Percentiles rank a stretch among this genome's conserved stretches.
These are phyloP conservation scores for Acomys russatus DNA, from an alignment of 2,797 vertebrate genomes.

Conservation along the genomic window DNA sequence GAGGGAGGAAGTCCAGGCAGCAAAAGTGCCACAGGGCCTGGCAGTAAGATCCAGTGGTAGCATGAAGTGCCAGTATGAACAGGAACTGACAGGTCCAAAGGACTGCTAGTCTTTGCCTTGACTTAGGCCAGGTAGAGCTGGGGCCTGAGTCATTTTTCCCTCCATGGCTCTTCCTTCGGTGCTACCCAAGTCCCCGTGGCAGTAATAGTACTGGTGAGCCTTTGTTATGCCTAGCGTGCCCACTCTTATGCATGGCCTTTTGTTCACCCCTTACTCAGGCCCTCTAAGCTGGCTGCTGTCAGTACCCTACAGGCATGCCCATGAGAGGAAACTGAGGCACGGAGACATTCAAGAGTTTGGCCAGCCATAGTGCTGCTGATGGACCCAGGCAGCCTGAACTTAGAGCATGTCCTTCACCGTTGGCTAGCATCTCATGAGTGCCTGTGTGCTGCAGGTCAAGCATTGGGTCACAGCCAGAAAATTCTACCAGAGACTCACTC, in stretches of 20 bases:
- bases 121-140: background rate
- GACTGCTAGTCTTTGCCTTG: background rate
- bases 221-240: accelerated
- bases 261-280: background rate
- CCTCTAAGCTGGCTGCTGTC: background rate
- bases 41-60: background rate
- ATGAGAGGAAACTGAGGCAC: background rate
- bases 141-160: background rate
- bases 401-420: background rate
- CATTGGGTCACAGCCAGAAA: background rate
- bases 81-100: background rate
- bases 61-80: background rate
- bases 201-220: background rate
- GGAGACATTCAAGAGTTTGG: background rate
- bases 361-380: background rate
- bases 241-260: background rate
- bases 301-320: background rate
- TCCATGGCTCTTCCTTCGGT: background rate
- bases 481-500: background rate
- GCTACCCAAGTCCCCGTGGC: background rate
- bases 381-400: background rate
- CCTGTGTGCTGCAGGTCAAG: background rate
- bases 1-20: background rate
- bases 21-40: background rate
- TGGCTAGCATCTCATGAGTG: accelerated